phyloP scores from a whole-genome alignment of 2,113 vertebrate species.

The Halcyon senegalensis region DNA sequence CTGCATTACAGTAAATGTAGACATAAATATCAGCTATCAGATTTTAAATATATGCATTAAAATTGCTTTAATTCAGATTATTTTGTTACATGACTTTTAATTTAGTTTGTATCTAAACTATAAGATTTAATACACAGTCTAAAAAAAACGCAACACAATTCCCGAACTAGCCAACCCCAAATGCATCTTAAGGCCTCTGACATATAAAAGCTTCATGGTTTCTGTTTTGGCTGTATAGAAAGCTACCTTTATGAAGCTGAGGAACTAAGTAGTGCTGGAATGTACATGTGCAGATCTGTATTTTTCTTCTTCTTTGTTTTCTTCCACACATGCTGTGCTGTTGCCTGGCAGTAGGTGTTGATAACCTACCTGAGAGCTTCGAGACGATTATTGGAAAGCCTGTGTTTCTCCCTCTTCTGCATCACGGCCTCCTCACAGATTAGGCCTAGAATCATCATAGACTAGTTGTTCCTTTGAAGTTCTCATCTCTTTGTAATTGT shows the following conservation, averaged over 20 bases:
- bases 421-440: neutral
- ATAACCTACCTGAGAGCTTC: neutral
- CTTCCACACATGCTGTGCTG: neutral
- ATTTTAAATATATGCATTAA: neutral
- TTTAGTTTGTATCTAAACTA: neutral
- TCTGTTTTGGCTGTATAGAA: neutral
- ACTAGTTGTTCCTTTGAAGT: neutral
- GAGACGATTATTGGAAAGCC: neutral
- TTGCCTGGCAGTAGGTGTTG: neutral
- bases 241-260: neutral
- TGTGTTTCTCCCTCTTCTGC: neutral
- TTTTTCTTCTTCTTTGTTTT: neutral
- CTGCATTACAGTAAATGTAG: neutral
- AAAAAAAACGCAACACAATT: neutral
- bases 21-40: neutral
- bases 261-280: neutral
- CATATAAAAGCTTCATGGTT: neutral
- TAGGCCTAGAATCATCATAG: neutral
- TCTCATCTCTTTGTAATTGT: neutral
- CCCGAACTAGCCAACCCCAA: neutral
- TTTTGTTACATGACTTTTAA: neutral
- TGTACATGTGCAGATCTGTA: neutral
- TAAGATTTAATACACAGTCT: neutral
- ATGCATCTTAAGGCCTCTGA: neutral
- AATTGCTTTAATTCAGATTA: neutral